These are phyloP conservation scores for Epinotia demarniana DNA, from an alignment of 2,888 invertebrate genomes.

Conservation along the genomic window DNA sequence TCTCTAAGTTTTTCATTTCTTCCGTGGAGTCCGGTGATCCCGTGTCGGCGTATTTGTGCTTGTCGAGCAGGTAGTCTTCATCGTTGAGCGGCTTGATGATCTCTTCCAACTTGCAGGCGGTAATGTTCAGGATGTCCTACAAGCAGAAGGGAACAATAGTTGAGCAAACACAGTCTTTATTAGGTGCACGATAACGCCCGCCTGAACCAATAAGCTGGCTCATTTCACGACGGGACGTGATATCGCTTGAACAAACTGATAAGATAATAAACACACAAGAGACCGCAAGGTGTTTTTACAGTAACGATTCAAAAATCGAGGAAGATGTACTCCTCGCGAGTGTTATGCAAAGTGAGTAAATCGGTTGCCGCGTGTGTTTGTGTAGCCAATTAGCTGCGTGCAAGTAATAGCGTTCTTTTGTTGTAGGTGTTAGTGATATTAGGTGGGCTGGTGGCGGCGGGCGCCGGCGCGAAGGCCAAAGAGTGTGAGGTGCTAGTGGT, in stretches of 20 bases:
- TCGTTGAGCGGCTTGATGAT: constrained; percentile 81
- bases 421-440: constrained; percentile 80
- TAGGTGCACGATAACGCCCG: constrained; percentile 71
- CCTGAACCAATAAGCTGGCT: constrained; percentile 74
- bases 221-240: constrained; percentile 69
- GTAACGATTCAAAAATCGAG: constrained; percentile 68
- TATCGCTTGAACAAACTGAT: constrained; percentile 71
- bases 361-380: constrained; percentile 54
- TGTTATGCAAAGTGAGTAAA: constrained; percentile 69
- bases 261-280: constrained; percentile 72
- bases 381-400: constrained; percentile 52
- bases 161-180: constrained; percentile 62
- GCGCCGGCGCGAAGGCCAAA: constrained; percentile 56
- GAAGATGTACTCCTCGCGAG: constrained; percentile 71
- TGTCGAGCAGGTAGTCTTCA: constrained; percentile 64
- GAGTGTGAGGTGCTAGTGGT: constrained; percentile 69
- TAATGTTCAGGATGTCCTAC: constrained; percentile 85
- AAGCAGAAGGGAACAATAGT: constrained; percentile 68
- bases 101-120: constrained; percentile 85
- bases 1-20: constrained; percentile 82
- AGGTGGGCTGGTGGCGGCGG: constrained; percentile 68
- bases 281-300: constrained; percentile 70
- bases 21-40: constrained; percentile 82
- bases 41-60: constrained; percentile 74
- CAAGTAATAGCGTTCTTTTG: constrained; percentile 73